Evolutionary conservation across 2,888 invertebrate species (phyloP).

Genomic region (Idaea aversata): DNA sequence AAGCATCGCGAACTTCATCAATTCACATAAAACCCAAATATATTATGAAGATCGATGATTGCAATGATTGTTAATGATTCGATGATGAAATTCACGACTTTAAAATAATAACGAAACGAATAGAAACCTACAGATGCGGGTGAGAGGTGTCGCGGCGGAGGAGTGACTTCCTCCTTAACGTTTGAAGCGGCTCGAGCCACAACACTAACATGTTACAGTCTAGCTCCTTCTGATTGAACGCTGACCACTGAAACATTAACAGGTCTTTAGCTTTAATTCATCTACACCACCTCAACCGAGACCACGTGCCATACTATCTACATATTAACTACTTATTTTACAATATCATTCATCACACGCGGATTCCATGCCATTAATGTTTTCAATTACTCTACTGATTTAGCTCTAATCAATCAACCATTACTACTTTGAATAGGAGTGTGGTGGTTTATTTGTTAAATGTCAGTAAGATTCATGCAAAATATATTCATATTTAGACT

Average conservation of each 20-base stretch:
- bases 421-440: neutral
- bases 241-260: slow-evolving; percentile 76
- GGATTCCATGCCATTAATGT: slow-evolving; percentile 22
- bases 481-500: slow-evolving; percentile 7
- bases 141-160: slow-evolving; percentile 73
- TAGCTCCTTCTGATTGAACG: slow-evolving; percentile 74
- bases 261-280: slow-evolving; percentile 58
- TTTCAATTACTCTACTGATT: slow-evolving; percentile 7
- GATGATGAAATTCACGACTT: slow-evolving; percentile 34
- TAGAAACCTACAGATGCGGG: slow-evolving; percentile 73
- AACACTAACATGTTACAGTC: slow-evolving; percentile 60
- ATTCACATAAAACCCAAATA: slow-evolving; percentile 9
- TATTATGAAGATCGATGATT: slow-evolving; percentile 13
- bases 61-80: slow-evolving; percentile 8
- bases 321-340: slow-evolving; percentile 21
- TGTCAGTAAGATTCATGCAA: slow-evolving; percentile 19
- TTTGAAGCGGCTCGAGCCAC: slow-evolving; percentile 59
- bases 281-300: slow-evolving; percentile 55
- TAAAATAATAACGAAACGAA: slow-evolving; percentile 57
- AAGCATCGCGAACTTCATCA: slow-evolving; percentile 27
- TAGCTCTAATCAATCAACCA: slow-evolving; percentile 4
- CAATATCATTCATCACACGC: slow-evolving; percentile 25
- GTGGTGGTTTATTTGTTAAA: neutral
- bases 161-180: slow-evolving; percentile 61
- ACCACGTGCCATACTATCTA: slow-evolving; percentile 51